Percentiles rank a stretch among this genome's conserved stretches.
These are phyloP conservation scores for Leptoteleia sp. DNA, from an alignment of 1,140 invertebrate species.

Conservation along the genomic window DNA sequence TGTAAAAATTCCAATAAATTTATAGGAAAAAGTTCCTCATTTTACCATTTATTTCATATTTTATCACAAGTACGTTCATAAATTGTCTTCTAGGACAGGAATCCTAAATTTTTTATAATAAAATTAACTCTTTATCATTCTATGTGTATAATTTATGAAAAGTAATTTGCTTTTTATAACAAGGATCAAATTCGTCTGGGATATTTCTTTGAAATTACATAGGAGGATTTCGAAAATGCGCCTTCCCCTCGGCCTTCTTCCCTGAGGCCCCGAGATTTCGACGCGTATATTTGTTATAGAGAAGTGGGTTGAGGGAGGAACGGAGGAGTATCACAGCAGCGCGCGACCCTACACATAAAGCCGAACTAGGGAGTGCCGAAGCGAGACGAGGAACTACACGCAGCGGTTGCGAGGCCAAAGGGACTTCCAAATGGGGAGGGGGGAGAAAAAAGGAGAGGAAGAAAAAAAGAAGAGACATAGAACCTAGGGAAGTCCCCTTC, in stretches of 20 bases:
- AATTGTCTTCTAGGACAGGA: too few species aligned
- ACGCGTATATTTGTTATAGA: conserved; percentile 37
- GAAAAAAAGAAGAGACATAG: conserved; percentile 50
- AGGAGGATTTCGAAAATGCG: conserved; percentile 36
- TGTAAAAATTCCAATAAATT: too few species aligned
- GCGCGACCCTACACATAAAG: conserved; percentile 51
- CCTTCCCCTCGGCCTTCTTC: conserved; percentile 32
- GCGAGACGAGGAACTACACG: conserved; percentile 65
- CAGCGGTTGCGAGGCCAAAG: conserved; percentile 68
- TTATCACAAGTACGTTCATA: too few species aligned
- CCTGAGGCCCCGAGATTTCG: conserved; percentile 52
- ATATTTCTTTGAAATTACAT: too few species aligned
- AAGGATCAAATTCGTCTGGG: too few species aligned
- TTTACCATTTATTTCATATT: too few species aligned
- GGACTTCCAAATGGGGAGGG: conserved; percentile 71
- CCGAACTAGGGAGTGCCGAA: conserved; percentile 54
- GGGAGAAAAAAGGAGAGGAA: conserved; percentile 16
- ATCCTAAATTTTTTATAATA: too few species aligned
- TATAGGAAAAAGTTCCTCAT: too few species aligned
- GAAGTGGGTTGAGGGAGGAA: conserved; percentile 42
- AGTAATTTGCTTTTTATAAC: too few species aligned
- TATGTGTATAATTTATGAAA: too few species aligned
- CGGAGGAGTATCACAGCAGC: conserved; percentile 34
- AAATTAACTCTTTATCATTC: too few species aligned
- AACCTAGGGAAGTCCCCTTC: conserved; percentile 71